Percentiles rank a stretch among this genome's conserved stretches.
phyloP scores from a whole-genome alignment of 2,888 invertebrate genomes.

The Meliscaeva auricollis region DNA sequence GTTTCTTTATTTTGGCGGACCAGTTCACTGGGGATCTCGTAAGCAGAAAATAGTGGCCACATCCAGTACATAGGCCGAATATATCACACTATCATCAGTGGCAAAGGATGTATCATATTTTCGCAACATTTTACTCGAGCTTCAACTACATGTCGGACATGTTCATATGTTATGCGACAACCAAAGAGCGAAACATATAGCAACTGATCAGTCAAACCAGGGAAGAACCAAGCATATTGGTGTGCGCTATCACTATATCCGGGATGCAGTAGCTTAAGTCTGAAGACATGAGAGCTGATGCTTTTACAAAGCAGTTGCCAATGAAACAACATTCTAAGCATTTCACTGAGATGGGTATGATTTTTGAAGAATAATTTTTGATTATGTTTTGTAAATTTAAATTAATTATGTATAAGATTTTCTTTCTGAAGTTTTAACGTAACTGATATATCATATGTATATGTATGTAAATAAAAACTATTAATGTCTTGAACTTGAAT shows the following conservation, averaged over 20 bases:
- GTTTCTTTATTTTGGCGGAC: conserved; percentile 28
- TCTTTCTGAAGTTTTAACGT: no score
- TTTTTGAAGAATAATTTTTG: no score
- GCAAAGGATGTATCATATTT: conserved; percentile 44
- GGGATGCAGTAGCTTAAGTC: conserved; percentile 32
- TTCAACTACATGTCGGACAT: conserved; percentile 3
- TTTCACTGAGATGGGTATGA: conserved; percentile 35
- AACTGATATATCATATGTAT: no score
- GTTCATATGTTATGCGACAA: no score
- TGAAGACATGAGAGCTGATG: conserved; percentile 35
- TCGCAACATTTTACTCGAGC: conserved; percentile 28
- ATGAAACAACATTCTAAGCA: conserved; percentile 33
- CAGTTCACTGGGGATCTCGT: conserved; percentile 13
- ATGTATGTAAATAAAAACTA: no score
- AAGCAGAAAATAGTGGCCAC: conserved; percentile 32
- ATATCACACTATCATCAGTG: conserved; percentile 45
- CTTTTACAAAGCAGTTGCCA: not conserved
- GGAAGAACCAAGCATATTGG: conserved; percentile 32
- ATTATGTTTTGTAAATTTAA: no score
- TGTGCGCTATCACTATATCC: conserved; percentile 36
- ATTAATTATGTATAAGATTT: no score
- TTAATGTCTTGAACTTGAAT: no score
- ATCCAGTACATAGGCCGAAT: conserved; percentile 33
- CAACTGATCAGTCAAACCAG: not conserved
- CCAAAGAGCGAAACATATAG: no score